Conservation (phyloP, 2,888 invertebrate genomes). For the Pemphredon lugubris region DNA sequence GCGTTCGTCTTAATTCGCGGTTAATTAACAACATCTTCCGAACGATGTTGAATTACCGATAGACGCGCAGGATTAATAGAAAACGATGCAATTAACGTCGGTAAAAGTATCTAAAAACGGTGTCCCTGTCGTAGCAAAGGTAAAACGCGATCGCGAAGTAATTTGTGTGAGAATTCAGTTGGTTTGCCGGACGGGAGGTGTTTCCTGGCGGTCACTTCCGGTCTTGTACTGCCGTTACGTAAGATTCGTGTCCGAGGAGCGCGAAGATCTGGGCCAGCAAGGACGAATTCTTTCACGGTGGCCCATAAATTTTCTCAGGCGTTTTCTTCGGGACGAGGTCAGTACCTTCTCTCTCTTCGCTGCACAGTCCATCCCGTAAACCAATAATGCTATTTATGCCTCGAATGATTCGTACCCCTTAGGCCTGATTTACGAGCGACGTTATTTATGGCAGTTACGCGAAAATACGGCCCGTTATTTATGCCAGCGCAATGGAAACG, state of each 20-base stretch:
- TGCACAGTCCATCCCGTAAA: constrained; percentile 63
- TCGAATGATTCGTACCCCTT: constrained; percentile 75
- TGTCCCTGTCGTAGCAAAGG: too few species aligned
- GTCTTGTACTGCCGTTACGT: constrained; percentile 22
- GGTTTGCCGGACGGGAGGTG: constrained; percentile 2
- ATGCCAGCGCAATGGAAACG: constrained; percentile 2
- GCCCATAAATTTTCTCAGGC: constrained; percentile 41
- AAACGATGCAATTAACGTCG: too few species aligned
- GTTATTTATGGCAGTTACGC: constrained; percentile 71
- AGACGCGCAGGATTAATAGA: too few species aligned
- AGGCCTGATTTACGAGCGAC: constrained; percentile 72
- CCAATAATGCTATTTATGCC: constrained; percentile 79
- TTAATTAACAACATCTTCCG: too few species aligned
- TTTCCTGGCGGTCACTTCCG: constrained; percentile 17
- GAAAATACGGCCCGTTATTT: constrained; percentile 75
- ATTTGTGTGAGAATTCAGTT: too few species aligned
- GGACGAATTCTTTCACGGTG: constrained; percentile 50
- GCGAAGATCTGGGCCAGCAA: constrained; percentile 38
- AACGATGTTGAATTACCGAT: too few species aligned
- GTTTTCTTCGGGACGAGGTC: constrained; percentile 47
- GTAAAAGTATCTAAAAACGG: too few species aligned
- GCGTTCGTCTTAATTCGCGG: too few species aligned
- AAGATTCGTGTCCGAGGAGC: constrained; percentile 30
- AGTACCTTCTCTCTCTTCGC: constrained; percentile 8
- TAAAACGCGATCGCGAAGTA: too few species aligned